phyloP scores from a whole-genome alignment of 2,797 vertebrate species.

The Uromys caudimaculatus region DNA sequence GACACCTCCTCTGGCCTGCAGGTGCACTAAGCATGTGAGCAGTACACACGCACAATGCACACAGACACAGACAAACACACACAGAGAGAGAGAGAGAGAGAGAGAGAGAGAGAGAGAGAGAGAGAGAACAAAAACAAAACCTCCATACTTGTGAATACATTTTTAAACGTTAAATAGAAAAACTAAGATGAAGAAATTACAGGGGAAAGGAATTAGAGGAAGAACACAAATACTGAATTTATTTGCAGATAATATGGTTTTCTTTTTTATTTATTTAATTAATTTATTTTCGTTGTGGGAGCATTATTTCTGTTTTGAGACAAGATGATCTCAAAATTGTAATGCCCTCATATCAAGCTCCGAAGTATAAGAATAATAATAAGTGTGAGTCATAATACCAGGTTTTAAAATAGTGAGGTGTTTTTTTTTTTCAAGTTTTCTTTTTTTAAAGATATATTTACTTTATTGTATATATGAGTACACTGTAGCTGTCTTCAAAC shows the following conservation, averaged over 20 bases:
- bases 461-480: too few species aligned
- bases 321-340: background rate
- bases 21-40: background rate
- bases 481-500: too few species aligned
- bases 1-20: background rate
- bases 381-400: background rate
- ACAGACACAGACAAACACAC: background rate
- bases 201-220: background rate
- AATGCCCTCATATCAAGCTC: background rate
- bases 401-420: background rate
- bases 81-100: background rate
- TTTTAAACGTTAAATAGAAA: background rate
- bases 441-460: too few species aligned
- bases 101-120: too few species aligned
- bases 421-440: too few species aligned
- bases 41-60: too few species aligned
- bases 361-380: background rate
- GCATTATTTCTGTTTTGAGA: background rate
- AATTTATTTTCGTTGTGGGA: background rate
- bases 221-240: background rate
- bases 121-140: too few species aligned
- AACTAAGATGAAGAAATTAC: background rate
- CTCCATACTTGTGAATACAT: background rate
- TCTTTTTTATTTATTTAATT: background rate
- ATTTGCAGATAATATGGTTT: background rate